phyloP scores from a whole-genome alignment of 53 echinoderm and acorn worm genomes.

The Stichopus horrens region DNA sequence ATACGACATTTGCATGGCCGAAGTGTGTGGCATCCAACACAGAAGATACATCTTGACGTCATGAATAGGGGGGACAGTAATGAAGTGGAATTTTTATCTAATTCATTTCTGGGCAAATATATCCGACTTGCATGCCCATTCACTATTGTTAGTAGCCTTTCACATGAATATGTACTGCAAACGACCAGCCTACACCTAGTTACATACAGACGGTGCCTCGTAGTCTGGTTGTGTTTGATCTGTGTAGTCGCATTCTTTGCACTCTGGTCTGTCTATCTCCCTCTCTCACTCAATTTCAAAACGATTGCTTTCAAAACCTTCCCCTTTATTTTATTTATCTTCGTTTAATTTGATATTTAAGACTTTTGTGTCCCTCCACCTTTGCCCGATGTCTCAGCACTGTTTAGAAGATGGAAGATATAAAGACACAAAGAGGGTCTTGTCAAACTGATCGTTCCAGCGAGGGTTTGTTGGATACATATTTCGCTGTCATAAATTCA shows the following conservation, averaged over 20 bases:
- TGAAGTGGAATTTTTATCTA: too few species aligned
- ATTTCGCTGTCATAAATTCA: slow-evolving; percentile 40
- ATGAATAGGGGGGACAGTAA: too few species aligned
- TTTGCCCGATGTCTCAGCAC: slow-evolving; percentile 46
- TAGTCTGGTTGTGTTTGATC: background rate
- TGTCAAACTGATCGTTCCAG: background rate
- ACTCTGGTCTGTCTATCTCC: background rate
- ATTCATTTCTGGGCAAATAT: too few species aligned
- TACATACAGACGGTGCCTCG: background rate
- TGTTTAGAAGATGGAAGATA: slow-evolving; percentile 45
- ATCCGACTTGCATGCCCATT: too few species aligned
- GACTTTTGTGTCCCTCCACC: slow-evolving; percentile 36
- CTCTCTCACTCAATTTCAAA: background rate
- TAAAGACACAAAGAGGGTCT: slow-evolving; percentile 34
- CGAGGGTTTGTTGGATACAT: slow-evolving; percentile 14
- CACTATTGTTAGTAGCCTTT: background rate
- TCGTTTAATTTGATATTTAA: slow-evolving; percentile 50
- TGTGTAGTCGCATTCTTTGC: background rate
- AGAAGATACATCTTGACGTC: too few species aligned
- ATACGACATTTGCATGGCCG: too few species aligned
- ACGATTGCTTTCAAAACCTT: slow-evolving; percentile 8
- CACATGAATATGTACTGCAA: background rate
- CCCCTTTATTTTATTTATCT: slow-evolving; percentile 35
- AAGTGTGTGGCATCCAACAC: too few species aligned
- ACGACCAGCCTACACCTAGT: background rate